Base-by-base conservation (phyloP, 2,888 invertebrate species). In the Agrochola macilenta region DNA sequence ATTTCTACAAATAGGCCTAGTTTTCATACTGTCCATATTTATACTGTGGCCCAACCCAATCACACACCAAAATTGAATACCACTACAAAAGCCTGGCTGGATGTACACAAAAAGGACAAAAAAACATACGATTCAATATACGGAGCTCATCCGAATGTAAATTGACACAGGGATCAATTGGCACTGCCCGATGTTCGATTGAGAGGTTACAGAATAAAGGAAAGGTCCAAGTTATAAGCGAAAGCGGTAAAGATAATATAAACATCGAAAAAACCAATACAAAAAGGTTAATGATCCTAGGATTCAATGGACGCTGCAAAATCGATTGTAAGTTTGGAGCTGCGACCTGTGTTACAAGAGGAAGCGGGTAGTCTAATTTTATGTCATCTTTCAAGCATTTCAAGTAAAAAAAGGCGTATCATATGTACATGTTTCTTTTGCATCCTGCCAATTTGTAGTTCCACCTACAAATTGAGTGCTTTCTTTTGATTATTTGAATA, bases 111-210 rank as follows among this genome's bases (percentile, higher is more conserved):
- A 63, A 80, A 79, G n/a, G 14, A 23, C 4, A 11, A 61, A 39
- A 66, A 60, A 63, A 17, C 17, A 60, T 12, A 57, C 20, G 52
- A 65, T 57, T 71, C 76, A 80, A 60, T 80, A 35, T 1, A 75
- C 14, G 14, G 5, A 20, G 57, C 17, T 46, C 69, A 72, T 76
- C 49, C 52, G 26, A 66, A 58, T 69, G 57, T 69, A 66, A 63
- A 85, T 70, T 69, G 75, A 49, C 72, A 49, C 54, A 58, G 64
- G 54, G 64, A 65, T 77, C 78, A 82, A 79, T 84, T 86, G 84
- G 68, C 70, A 78, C 26, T 69, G 49, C 9, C 79, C 68, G 61
- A 82, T 80, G 39, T 39, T 77, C 77, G 75, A 88, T 85, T 87
- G 76, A 88, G 78, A 83, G 66, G 64, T 87, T 74, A 69, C 58